Base-by-base conservation (phyloP, 2,797 vertebrate species). In the Psittacula echo region DNA sequence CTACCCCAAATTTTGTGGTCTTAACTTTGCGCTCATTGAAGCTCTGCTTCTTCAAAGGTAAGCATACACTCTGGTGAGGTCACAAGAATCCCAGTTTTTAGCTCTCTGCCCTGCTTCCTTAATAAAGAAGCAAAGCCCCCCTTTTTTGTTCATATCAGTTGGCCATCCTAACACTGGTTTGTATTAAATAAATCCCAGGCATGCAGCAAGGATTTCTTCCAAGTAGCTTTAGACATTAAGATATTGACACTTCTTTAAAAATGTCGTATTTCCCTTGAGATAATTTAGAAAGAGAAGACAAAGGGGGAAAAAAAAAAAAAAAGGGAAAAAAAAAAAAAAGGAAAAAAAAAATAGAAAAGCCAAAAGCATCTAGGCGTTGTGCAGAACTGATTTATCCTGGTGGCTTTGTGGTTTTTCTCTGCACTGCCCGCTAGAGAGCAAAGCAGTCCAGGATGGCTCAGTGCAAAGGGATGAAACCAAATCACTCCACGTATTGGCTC, bases 401-500 rank as follows among this genome's bases (percentile, higher is more conserved):
- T 72, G 39, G 22, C 30, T 72, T 76, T 20, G 4, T 60, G 11
- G 22, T 51, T 82, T 78, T 54, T 50, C 48, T 24, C 61, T 62
- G 12, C 20, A 9, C 22, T 72, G 39, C 60, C 56, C 48, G 27
- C 65, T 47, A 73, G 48, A 73, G n/a, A 81, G 23, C 65, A 88
- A 81, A 85, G 21, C 39, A 58, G 14, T 21, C 39, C 53, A 58
- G 71, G 60, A 23, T 54, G 53, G 26, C 70, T 62, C 27, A 10
- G 54, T 32, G n/a, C 4, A 15, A 51, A 42, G 53, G 16, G 17
- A n/a, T 58, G 17, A 30, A 45, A n/a, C 19, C 47, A 56, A 53
- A 37, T 15, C 0, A 0, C 75, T 41, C 22, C 3, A 42, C 2
- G 0, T 16, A 14, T 23, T 47, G 42, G 27, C 27, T 67, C 17